Evolutionary conservation across 2,113 vertebrate genomes (phyloP).

Genomic region (Sinocyclocheilus maitianheensis): DNA sequence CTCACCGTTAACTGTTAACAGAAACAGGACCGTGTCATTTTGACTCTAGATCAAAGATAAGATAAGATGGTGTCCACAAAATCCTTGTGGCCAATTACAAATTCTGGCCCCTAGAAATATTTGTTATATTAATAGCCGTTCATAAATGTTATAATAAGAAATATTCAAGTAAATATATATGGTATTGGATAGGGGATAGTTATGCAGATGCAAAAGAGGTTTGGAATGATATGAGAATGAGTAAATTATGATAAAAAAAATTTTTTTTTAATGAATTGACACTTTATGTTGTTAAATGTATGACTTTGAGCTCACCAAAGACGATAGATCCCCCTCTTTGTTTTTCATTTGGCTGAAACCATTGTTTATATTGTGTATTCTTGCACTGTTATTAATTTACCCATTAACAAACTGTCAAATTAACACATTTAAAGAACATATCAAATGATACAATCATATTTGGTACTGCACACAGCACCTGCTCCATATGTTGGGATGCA

Average conservation of each 20-base stretch:
- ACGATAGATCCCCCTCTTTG: slow-evolving; percentile 74
- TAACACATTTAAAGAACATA: not conserved
- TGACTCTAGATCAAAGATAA: slow-evolving; percentile 56
- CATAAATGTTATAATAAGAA: not conserved
- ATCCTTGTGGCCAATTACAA: slow-evolving; percentile 74
- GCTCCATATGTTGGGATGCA: slow-evolving; percentile 79
- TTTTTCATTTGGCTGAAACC: slow-evolving; percentile 76
- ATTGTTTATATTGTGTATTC: slow-evolving; percentile 61
- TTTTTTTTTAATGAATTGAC: not conserved
- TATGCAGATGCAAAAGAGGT: not conserved
- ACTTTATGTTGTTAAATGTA: slow-evolving; percentile 14
- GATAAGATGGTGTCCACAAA: slow-evolving; percentile 74
- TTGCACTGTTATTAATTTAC: not conserved
- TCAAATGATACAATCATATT: not conserved
- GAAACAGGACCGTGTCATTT: slow-evolving; percentile 75
- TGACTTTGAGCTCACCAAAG: slow-evolving; percentile 65
- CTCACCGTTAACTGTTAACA: slow-evolving; percentile 77
- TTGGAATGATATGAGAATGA: not conserved
- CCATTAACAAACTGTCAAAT: not conserved
- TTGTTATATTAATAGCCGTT: not conserved
- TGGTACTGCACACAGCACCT: slow-evolving; percentile 61
- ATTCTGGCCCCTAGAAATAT: slow-evolving; percentile 69
- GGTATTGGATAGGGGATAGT: too few species aligned
- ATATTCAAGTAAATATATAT: not conserved
- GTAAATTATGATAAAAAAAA: not conserved